A percentile compares a stretch with the other conserved stretches of the same genome.
Conservation (phyloP, 2,888 invertebrate genomes). For the Furcula furcula region DNA sequence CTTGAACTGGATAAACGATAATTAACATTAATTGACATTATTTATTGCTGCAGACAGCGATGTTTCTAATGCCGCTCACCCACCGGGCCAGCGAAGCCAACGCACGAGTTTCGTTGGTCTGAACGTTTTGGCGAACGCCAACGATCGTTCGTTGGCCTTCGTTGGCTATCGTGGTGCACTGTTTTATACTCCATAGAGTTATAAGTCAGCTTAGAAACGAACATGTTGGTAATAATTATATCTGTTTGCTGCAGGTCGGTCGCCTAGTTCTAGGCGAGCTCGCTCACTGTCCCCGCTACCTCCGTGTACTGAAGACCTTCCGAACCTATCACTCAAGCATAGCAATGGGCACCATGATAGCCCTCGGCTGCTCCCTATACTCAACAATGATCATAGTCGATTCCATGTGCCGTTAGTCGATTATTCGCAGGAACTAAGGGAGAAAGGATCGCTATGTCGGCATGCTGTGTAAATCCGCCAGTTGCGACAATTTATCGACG, state of each 20-base stretch:
- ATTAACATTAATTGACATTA: no score
- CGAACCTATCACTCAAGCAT: slow-evolving; percentile 89
- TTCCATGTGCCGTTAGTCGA: slow-evolving; percentile 60
- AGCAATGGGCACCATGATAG: slow-evolving; percentile 89
- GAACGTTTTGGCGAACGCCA: no score
- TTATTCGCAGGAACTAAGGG: slow-evolving; percentile 8
- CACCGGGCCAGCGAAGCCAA: no score
- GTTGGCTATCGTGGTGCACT: no score
- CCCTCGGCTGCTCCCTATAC: slow-evolving; percentile 71
- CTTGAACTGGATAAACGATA: no score
- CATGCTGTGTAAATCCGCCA: slow-evolving; percentile 29
- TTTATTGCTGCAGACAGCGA: no score
- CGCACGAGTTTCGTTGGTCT: no score
- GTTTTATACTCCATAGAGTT: no score
- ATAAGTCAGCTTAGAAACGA: no score
- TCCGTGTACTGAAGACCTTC: slow-evolving; percentile 87
- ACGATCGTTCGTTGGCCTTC: no score
- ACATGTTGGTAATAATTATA: slow-evolving; percentile 8
- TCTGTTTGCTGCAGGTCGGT: slow-evolving; percentile 80
- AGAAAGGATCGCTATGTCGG: slow-evolving; percentile 11
- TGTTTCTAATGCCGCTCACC: no score
- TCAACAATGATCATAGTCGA: slow-evolving; percentile 74
- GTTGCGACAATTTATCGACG: no score
- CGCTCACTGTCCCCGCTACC: slow-evolving; percentile 89
- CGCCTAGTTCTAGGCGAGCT: slow-evolving; percentile 86